Evolutionary conservation across 2,888 invertebrate species (phyloP), one percentile per base, ranked within the genome.

Genomic region (Leptothorax acervorum): DNA sequence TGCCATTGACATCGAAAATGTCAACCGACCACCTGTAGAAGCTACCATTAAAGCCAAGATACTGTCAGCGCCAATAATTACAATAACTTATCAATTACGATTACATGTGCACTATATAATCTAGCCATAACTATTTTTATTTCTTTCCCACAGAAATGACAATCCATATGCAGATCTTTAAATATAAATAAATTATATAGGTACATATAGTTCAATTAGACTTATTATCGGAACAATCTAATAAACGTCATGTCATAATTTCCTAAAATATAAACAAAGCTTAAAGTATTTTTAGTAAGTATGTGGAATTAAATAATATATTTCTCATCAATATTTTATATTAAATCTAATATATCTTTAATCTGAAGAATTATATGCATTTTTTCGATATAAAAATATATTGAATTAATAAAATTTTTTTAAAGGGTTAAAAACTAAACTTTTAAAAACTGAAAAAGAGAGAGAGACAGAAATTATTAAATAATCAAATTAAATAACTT

Each of bases 11-110:
- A 90, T 88, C 90, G 85, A 53, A 63, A 84, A 84, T 90, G 84
- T 82, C 84, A 87, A 89, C 81, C 88, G 84, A 90, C 90, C 90
- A 90, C 91, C 90, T 90, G 90, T 90, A 83, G 87, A 83, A 87
- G 85, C 79, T 55, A 70, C 62, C 83, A 62, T 86, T 75, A 78
- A 75, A 86, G 88, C 84, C 86, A 91, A 90, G 28, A 51, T 71
- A 82, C 85, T 75, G 88, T 87, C 88, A 65, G 66, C 82, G 71
- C 62, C 75, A 82, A 5, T 42, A 35, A 18, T 70, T 70, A 63
- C 35, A 42, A 12, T 84, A 83, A 85, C 73, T 73, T 83, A 31
- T 45, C 55, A 31, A 83, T 85, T 78, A 68, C 51, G 48, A 62
- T 48, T 66, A 76, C 5, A 68, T 42, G n/a, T 31, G n/a, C 39